phyloP scores from a whole-genome alignment of 1,140 invertebrate species.

The Leucophenga varia region DNA sequence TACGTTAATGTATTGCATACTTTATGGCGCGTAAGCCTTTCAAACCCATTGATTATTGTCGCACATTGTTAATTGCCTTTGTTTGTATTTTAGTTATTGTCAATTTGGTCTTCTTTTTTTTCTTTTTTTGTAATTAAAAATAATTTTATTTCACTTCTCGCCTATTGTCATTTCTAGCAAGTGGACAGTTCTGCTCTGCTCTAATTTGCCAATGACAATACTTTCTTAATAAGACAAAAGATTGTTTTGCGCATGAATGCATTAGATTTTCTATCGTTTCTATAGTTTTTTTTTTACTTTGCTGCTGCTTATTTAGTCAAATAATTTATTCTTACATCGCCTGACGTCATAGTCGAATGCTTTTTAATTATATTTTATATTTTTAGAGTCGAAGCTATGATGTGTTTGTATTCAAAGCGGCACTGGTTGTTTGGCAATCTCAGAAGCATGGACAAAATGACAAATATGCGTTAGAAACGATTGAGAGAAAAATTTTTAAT shows the following conservation, averaged over 20 bases:
- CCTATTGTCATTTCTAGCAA: no score
- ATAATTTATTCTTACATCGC: no score
- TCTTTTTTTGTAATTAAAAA: conserved; percentile 36
- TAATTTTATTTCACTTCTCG: conserved; percentile 35
- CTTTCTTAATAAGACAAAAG: conserved; percentile 9
- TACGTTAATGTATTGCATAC: conserved; percentile 1
- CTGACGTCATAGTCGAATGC: no score
- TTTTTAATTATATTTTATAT: no score
- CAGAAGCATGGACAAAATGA: no score
- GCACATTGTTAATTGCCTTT: not conserved
- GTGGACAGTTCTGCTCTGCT: conserved; percentile 2
- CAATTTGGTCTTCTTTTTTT: conserved; percentile 19
- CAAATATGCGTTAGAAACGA: no score
- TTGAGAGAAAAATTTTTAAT: no score
- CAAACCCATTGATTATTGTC: not conserved
- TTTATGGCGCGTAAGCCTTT: not conserved
- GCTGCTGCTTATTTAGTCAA: not conserved
- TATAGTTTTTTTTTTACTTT: no score
- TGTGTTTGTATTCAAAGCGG: no score
- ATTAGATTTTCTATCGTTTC: no score
- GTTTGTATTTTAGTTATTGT: conserved; percentile 17
- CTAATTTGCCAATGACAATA: conserved; percentile 3
- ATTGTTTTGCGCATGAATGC: conserved; percentile 23
- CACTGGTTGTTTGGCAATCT: no score
- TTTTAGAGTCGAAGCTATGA: no score